phyloP scores from a whole-genome alignment of 2,113 vertebrate genomes.

The Saguinus imperator region DNA sequence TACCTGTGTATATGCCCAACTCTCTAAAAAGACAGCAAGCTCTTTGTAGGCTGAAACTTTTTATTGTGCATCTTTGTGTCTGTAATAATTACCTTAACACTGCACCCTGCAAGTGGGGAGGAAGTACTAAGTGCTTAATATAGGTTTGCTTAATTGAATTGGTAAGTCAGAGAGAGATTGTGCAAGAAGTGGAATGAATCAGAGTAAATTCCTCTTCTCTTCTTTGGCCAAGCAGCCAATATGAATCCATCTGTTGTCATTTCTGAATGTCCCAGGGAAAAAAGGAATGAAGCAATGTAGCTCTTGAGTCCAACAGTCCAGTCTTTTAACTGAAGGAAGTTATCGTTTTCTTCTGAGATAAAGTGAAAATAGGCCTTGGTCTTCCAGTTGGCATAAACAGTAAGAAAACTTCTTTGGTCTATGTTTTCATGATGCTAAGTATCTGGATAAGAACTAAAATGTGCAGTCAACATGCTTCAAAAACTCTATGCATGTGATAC shows the following conservation, averaged over 20 bases:
- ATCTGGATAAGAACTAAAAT: conserved; percentile 2
- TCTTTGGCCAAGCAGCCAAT: background rate
- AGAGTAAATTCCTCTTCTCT: conserved; percentile 27
- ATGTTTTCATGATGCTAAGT: background rate
- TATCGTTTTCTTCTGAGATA: background rate
- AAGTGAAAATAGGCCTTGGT: background rate
- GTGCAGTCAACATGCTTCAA: background rate
- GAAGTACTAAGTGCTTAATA: background rate
- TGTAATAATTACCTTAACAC: background rate
- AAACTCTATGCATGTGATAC: background rate
- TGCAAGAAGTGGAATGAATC: conserved; percentile 8
- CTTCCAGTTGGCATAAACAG: background rate
- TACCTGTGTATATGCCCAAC: background rate
- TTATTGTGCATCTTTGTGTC: background rate
- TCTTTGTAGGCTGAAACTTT: background rate
- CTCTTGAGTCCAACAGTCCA: background rate
- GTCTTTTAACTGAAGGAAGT: background rate
- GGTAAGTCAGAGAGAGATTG: background rate
- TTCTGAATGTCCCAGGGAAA: conserved; percentile 16
- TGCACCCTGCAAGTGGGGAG: background rate
- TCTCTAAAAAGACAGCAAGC: background rate
- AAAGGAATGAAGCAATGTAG: conserved; percentile 13
- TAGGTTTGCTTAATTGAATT: background rate
- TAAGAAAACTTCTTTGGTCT: background rate
- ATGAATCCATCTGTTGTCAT: conserved; percentile 56